These are phyloP conservation scores for Escarpia spicata DNA, from an alignment of 2,888 invertebrate genomes.

Conservation along the genomic window DNA sequence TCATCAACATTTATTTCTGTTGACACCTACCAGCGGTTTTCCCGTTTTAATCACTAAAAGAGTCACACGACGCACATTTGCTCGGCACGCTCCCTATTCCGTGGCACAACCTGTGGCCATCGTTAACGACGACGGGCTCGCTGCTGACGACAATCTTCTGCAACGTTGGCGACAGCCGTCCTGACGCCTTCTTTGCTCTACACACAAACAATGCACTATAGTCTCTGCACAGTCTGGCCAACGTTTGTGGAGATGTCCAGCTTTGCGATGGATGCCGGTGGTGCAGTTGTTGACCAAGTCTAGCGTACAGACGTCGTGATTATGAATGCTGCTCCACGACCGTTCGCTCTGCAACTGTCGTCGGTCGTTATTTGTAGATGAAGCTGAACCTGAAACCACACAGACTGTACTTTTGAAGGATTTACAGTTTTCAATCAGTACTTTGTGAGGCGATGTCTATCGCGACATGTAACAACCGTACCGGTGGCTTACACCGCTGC, in stretches of 20 bases:
- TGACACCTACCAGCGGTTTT: background rate
- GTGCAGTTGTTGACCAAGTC: background rate
- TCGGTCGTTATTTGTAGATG: background rate
- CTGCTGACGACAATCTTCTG: background rate
- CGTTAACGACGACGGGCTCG: background rate
- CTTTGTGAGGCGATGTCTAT: background rate
- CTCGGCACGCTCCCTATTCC: background rate
- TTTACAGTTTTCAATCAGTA: background rate
- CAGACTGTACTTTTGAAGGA: background rate
- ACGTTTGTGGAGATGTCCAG: background rate
- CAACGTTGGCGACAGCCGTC: background rate
- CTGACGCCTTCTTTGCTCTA: background rate
- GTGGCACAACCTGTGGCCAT: background rate
- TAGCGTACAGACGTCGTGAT: background rate
- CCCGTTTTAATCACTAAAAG: background rate
- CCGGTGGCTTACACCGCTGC: background rate
- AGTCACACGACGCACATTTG: background rate
- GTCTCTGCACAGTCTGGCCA: background rate
- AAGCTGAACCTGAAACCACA: conserved; percentile 10
- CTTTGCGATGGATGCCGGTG: background rate
- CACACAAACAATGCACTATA: background rate
- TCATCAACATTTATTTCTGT: background rate
- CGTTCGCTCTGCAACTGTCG: background rate
- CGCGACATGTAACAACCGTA: background rate
- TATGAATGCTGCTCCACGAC: background rate